phyloP scores from a whole-genome alignment of 2,113 vertebrate species.

The Eurypyga helias region DNA sequence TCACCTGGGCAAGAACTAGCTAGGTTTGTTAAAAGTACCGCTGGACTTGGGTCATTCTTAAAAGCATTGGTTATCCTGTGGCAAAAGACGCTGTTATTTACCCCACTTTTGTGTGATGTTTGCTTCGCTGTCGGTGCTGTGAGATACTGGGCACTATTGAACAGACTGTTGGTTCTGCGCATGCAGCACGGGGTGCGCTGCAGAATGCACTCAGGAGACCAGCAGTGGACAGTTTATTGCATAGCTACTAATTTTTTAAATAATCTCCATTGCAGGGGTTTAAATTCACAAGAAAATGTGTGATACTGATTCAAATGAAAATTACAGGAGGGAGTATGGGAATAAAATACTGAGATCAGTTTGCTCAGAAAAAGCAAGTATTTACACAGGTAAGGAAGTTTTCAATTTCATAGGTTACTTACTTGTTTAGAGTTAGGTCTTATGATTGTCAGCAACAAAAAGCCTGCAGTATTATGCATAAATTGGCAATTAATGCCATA shows the following conservation, averaged over 20 bases:
- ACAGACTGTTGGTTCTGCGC: too few relatives aligned
- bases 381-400: background rate
- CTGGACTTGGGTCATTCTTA: background rate
- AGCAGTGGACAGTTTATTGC: background rate
- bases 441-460: background rate
- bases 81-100: background rate
- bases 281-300: background rate
- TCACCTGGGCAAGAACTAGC: background rate
- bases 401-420: background rate
- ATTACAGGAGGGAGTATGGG: background rate
- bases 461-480: background rate
- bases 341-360: background rate
- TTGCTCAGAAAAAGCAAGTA: background rate
- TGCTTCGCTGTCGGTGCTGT: background rate
- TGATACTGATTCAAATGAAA: background rate
- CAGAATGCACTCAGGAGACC: background rate
- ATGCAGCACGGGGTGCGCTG: background rate
- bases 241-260: background rate
- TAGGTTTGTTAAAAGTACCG: background rate
- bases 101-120: background rate
- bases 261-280: background rate
- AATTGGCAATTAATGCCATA: conserved; percentile 5
- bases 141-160: too few relatives aligned
- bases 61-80: background rate
- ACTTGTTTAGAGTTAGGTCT: background rate